phyloP scores from a whole-genome alignment of 2,888 invertebrate species.

The Lycophotia porphyrea region DNA sequence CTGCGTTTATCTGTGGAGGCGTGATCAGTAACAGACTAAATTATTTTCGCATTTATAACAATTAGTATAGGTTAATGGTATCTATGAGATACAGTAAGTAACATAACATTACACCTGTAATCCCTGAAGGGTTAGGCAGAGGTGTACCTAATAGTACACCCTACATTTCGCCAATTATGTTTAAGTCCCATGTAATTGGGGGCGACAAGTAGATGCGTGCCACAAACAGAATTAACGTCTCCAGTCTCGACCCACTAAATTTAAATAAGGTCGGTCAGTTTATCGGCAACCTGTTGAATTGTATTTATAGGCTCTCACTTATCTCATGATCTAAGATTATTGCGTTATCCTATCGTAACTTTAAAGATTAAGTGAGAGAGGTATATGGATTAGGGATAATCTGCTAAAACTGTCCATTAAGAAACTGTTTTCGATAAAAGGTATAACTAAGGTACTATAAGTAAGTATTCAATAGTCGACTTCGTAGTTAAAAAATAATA shows the following conservation, averaged over 20 bases:
- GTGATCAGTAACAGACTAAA: neutral
- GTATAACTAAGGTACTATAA: constrained; percentile 9
- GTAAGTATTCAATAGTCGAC: neutral
- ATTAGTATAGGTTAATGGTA: neutral
- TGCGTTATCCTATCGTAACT: constrained; percentile 49
- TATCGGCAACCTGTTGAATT: constrained; percentile 60
- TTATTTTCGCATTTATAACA: neutral
- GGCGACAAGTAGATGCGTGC: constrained; percentile 17
- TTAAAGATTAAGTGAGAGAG: constrained; percentile 47
- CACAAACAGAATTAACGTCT: constrained; percentile 43
- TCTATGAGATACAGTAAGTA: constrained; percentile 1
- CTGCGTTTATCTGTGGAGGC: neutral
- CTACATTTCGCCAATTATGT: too few relatives aligned
- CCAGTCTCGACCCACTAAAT: constrained; percentile 42
- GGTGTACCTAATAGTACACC: too few relatives aligned
- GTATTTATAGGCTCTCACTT: constrained; percentile 52
- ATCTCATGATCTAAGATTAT: constrained; percentile 57
- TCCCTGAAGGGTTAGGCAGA: too few relatives aligned
- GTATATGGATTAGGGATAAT: constrained; percentile 30
- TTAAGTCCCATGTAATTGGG: too few relatives aligned
- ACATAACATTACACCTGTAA: too few relatives aligned
- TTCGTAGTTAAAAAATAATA: too few relatives aligned
- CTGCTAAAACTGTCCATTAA: constrained; percentile 31
- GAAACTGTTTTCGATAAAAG: constrained; percentile 14
- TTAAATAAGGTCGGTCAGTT: constrained; percentile 53